Evolutionary conservation across 2,888 invertebrate genomes (phyloP), one percentile per base, ranked within the genome.

Genomic region (Rhabditophanes sp.): DNA sequence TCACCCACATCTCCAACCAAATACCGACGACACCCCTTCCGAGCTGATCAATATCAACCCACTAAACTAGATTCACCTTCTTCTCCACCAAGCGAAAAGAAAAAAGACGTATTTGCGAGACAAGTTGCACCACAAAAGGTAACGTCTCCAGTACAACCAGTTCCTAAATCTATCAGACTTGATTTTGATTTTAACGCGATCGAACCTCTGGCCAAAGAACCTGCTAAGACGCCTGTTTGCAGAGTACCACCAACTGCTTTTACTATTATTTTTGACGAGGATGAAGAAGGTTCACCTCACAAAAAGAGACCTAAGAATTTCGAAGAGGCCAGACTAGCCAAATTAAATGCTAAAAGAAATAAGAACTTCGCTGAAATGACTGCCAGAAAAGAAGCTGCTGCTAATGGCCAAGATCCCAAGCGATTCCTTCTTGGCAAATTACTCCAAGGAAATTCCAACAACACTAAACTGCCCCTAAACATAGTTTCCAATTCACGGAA

Each of bases 121-220:
- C n/a, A n/a, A n/a, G n/a, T n/a, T n/a, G n/a, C n/a, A n/a, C n/a
- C n/a, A n/a, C n/a, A n/a, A n/a, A n/a, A n/a, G n/a, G n/a, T n/a
- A n/a, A n/a, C n/a, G n/a, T n/a, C n/a, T n/a, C n/a, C n/a, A n/a
- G n/a, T n/a, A n/a, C n/a, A 29, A 18, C 12, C 28, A 11, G 42
- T 48, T 14, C 24, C 20, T 18, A 48, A 53, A 35, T 25, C 53
- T 8, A 54, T 48, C 16, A 35, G 48, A 16, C 52, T 48, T 51
- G 48, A 48, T 28, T 41, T 48, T 25, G 48, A 48, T 31, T 34
- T 48, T 16, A 48, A 30, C 12, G 33, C 29, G 9, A 31, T 49
- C 4, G 19, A 32, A n/a, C 28, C 33, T 9, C 35, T 33, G 8
- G 40, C 6, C 21, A 25, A 36, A 30, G 11, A 23, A 7, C 19